Evolutionary conservation across 2,888 invertebrate species (phyloP).

Genomic region (Hydrotaea cyrtoneurina): DNA sequence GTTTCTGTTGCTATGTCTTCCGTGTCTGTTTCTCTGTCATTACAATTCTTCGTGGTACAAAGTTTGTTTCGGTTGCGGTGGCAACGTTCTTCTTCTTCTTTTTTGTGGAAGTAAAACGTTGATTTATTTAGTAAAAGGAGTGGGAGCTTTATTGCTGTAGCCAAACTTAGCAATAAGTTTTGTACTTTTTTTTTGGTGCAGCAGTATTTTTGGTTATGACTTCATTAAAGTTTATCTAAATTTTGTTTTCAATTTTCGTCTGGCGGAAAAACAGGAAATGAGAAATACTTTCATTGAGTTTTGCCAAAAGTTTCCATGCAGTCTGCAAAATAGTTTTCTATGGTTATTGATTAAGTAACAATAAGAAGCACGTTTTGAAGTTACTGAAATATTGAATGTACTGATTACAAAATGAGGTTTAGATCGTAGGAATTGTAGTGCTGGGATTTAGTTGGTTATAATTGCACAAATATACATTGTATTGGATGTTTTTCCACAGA

Average conservation of each 20-base stretch:
- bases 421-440: too few species aligned
- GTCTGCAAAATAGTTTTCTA: too few species aligned
- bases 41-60: background rate
- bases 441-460: too few species aligned
- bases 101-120: background rate
- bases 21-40: background rate
- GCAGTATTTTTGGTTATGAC: background rate
- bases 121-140: background rate
- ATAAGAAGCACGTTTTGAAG: too few species aligned
- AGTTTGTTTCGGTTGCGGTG: background rate
- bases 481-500: too few species aligned
- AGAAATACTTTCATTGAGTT: too few species aligned
- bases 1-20: background rate
- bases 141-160: background rate
- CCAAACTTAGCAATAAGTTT: constrained; percentile 12
- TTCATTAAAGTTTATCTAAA: constrained; percentile 3
- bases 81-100: background rate
- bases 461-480: too few species aligned
- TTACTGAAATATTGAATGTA: too few species aligned
- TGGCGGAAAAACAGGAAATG: background rate
- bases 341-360: too few species aligned
- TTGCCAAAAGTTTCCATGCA: too few species aligned
- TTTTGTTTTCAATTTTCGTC: background rate
- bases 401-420: too few species aligned
- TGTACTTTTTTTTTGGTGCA: background rate